These are phyloP conservation scores for Brevipalpus yothersi DNA, from an alignment of 1,140 invertebrate species.

Conservation along the genomic window DNA sequence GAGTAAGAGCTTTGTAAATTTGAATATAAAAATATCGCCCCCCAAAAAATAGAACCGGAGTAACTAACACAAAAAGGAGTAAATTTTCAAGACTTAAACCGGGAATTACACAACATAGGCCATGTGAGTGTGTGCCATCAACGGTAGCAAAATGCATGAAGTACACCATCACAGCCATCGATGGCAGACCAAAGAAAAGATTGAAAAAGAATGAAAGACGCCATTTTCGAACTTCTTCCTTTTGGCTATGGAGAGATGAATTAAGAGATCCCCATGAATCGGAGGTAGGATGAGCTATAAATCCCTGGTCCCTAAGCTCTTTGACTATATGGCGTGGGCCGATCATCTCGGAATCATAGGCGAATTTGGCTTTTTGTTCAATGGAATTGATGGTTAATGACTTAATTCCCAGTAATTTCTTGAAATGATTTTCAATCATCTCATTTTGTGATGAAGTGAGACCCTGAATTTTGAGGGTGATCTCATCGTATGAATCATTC, in stretches of 20 bases:
- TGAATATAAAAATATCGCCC: slow-evolving; percentile 91
- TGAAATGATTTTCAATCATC: slow-evolving; percentile 79
- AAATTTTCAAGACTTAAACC: slow-evolving; percentile 87
- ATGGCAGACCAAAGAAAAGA: slow-evolving; percentile 72
- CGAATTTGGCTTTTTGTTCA: slow-evolving; percentile 47
- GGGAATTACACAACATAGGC: slow-evolving; percentile 54
- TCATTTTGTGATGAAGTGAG: slow-evolving; percentile 59
- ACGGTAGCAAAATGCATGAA: slow-evolving; percentile 40
- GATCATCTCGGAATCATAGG: slow-evolving; percentile 13
- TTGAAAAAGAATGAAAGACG: slow-evolving; percentile 75
- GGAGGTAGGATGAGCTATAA: slow-evolving; percentile 24
- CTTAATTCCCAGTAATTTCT: slow-evolving; percentile 52
- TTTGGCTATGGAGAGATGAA: slow-evolving; percentile 26
- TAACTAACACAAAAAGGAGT: slow-evolving; percentile 74
- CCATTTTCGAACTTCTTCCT: slow-evolving; percentile 80
- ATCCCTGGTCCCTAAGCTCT: slow-evolving; percentile 23
- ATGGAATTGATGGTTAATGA: slow-evolving; percentile 59
- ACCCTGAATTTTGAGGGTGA: not conserved
- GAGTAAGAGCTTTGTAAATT: slow-evolving; percentile 40
- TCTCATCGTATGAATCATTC: not conserved
- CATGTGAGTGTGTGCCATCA: not conserved
- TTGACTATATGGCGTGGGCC: slow-evolving; percentile 5
- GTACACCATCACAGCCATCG: slow-evolving; percentile 88
- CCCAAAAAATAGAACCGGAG: slow-evolving; percentile 88
- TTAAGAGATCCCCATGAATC: slow-evolving; percentile 17